Conservation (phyloP, 2,113 vertebrate genomes). For the Uria lomvia region DNA sequence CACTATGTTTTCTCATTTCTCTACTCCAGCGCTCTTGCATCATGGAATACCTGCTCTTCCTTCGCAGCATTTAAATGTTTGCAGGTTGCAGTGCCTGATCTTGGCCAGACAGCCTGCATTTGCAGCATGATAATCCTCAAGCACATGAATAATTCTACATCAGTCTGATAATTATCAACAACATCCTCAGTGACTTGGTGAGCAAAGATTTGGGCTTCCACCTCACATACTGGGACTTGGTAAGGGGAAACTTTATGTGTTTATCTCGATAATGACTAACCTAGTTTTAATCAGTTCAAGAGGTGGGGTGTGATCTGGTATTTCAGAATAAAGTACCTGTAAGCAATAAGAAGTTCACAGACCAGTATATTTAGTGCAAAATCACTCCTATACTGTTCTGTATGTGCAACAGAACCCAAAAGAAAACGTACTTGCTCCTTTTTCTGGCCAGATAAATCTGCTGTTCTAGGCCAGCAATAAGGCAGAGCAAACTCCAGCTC, state of each 20-base stretch:
- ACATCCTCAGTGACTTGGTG: neutral
- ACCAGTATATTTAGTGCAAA: neutral
- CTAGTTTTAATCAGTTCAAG: neutral
- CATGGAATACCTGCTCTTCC: neutral
- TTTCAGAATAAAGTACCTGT: neutral
- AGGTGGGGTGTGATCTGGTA: neutral
- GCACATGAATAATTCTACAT: neutral
- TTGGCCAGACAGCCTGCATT: neutral
- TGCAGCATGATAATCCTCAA: neutral
- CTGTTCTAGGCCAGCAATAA: neutral
- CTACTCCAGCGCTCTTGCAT: neutral
- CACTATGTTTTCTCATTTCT: neutral
- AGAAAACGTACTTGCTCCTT: neutral
- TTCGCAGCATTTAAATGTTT: neutral
- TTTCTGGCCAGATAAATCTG: neutral
- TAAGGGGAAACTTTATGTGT: neutral
- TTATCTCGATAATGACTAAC: neutral
- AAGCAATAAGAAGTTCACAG: neutral
- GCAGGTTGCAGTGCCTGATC: neutral
- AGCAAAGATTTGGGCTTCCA: neutral
- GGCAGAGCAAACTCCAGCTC: neutral
- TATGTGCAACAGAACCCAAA: neutral
- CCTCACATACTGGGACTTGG: neutral
- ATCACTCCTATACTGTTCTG: neutral
- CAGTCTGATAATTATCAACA: slow-evolving; percentile 2